Evolutionary conservation across 2,113 vertebrate genomes (phyloP).

Genomic region (Dolichotis patagonum): DNA sequence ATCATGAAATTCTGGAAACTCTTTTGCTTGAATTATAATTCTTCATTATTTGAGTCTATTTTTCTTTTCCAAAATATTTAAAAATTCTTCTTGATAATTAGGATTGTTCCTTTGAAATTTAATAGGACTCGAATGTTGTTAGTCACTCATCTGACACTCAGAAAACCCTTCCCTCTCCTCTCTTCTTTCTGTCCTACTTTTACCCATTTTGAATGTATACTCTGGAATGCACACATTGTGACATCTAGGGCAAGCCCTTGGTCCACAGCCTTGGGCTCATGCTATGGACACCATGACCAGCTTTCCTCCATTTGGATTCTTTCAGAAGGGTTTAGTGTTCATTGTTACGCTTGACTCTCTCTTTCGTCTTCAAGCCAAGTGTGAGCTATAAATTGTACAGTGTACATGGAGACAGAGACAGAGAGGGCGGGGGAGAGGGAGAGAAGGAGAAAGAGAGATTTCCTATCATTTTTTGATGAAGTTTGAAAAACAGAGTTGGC

Average conservation of each 20-base stretch:
- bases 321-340: too few species aligned
- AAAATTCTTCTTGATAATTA: slow-evolving; percentile 56
- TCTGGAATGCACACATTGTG: slow-evolving; percentile 66
- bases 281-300: slow-evolving; percentile 78
- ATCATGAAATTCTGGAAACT: slow-evolving; percentile 40
- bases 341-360: slow-evolving; percentile 76
- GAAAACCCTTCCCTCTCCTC: background rate
- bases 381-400: slow-evolving; percentile 85
- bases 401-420: slow-evolving; percentile 82
- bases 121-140: slow-evolving; percentile 56
- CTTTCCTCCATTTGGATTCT: slow-evolving; percentile 82
- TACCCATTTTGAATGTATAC: slow-evolving; percentile 62
- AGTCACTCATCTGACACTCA: slow-evolving; percentile 54
- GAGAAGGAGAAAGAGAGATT: slow-evolving; percentile 80
- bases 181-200: slow-evolving; percentile 65
- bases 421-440: background rate
- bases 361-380: slow-evolving; percentile 86
- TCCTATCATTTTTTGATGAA: slow-evolving; percentile 85
- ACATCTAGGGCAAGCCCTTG: slow-evolving; percentile 70
- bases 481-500: slow-evolving; percentile 86
- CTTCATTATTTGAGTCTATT: slow-evolving; percentile 51
- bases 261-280: slow-evolving; percentile 65
- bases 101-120: slow-evolving; percentile 58
- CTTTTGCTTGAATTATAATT: slow-evolving; percentile 57
- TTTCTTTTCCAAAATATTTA: slow-evolving; percentile 36